These are phyloP conservation scores for Apotomis betuletana DNA, from an alignment of 2,888 invertebrate species.

Conservation along the genomic window DNA sequence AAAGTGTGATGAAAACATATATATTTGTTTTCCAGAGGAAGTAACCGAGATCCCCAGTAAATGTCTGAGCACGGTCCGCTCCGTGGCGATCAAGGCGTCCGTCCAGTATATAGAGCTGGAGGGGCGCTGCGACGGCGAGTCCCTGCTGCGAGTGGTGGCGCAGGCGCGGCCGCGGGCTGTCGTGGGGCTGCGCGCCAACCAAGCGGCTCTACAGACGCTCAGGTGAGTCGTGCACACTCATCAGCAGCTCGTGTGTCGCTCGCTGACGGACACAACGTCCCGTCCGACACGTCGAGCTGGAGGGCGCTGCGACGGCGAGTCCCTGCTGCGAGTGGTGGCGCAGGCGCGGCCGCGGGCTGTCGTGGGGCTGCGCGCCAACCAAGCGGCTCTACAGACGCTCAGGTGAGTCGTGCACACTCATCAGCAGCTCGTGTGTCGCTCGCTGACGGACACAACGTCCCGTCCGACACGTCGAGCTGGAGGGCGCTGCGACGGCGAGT, in stretches of 20 bases:
- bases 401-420: conserved; percentile 10
- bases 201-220: conserved; percentile 14
- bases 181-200: conserved; percentile 14
- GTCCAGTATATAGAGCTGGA: conserved; percentile 98
- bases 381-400: conserved; percentile 56
- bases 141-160: conserved; percentile 90
- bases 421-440: too few species aligned
- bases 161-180: conserved; percentile 90
- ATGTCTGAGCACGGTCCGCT: conserved; percentile 89
- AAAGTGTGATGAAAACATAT: too few species aligned
- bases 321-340: not conserved
- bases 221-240: not conserved
- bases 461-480: too few species aligned
- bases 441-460: too few species aligned
- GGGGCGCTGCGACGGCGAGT: conserved; percentile 94
- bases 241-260: too few species aligned
- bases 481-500: too few species aligned
- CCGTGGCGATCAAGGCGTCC: conserved; percentile 91
- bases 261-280: too few species aligned
- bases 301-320: too few species aligned
- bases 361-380: not conserved
- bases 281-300: too few species aligned
- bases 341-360: too few species aligned
- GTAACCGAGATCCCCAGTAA: conserved; percentile 93
- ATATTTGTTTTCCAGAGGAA: conserved; percentile 59